These are phyloP conservation scores for Delphinus delphis DNA, from an alignment of 2,113 vertebrate species.

Conservation along the genomic window DNA sequence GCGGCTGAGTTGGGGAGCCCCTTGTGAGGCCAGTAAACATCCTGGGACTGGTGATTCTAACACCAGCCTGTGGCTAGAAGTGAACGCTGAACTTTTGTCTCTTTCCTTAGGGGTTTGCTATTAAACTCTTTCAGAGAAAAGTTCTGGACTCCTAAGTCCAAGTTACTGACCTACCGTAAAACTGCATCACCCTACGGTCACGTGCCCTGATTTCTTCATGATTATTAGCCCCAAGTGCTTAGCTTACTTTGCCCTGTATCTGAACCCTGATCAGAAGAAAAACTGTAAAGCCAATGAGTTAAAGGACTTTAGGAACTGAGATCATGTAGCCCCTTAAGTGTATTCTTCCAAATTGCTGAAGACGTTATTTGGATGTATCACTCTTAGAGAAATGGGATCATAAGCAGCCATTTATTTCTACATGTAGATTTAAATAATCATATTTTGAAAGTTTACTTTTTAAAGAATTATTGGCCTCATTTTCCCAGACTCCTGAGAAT, in stretches of 20 bases:
- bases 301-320: background rate
- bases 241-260: background rate
- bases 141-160: background rate
- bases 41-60: background rate
- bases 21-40: background rate
- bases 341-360: background rate
- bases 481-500: background rate
- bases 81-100: background rate
- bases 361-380: background rate
- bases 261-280: background rate
- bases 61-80: background rate
- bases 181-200: background rate
- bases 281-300: background rate
- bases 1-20: background rate
- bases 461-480: background rate
- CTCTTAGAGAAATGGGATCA: background rate
- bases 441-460: conserved; percentile 6
- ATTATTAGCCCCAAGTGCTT: background rate
- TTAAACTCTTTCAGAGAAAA: background rate
- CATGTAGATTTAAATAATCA: background rate
- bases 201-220: background rate
- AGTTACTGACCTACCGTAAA: background rate
- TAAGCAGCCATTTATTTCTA: background rate
- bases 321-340: background rate
- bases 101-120: background rate